These are phyloP conservation scores for Notodonta dromedarius DNA, from an alignment of 2,888 invertebrate species.

Conservation along the genomic window DNA sequence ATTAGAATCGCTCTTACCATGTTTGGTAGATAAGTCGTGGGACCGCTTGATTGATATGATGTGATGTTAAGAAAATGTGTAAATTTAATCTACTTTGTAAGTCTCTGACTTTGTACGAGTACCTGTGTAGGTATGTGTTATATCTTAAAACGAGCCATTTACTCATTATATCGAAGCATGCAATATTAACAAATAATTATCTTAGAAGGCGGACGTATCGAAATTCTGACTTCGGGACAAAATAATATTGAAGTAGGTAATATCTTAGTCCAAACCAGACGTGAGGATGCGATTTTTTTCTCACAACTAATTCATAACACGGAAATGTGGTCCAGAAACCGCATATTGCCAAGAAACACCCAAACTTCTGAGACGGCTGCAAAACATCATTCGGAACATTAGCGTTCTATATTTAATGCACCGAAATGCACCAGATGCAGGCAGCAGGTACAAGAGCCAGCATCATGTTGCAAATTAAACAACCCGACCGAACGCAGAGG, in stretches of 20 bases:
- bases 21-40: not conserved
- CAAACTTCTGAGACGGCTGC: slow-evolving; percentile 47
- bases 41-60: not conserved
- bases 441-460: slow-evolving; percentile 72
- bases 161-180: no score
- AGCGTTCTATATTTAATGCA: slow-evolving; percentile 71
- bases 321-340: slow-evolving; percentile 45
- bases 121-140: no score
- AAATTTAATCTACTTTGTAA: no score
- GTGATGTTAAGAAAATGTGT: not conserved
- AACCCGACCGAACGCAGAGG: slow-evolving; percentile 44
- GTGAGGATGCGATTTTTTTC: not conserved
- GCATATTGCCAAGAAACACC: slow-evolving; percentile 11
- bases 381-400: slow-evolving; percentile 40
- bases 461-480: slow-evolving; percentile 78
- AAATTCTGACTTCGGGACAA: no score
- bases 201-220: no score
- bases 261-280: not conserved
- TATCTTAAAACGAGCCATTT: no score
- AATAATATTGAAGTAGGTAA: no score
- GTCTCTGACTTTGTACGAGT: no score
- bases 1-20: not conserved
- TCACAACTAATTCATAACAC: slow-evolving; percentile 19
- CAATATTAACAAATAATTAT: no score
- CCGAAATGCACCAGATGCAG: slow-evolving; percentile 77